Evolutionary conservation across 2,797 vertebrate genomes (phyloP), one percentile per base, ranked within the genome.

Genomic region (Catostomus latipinnis): DNA sequence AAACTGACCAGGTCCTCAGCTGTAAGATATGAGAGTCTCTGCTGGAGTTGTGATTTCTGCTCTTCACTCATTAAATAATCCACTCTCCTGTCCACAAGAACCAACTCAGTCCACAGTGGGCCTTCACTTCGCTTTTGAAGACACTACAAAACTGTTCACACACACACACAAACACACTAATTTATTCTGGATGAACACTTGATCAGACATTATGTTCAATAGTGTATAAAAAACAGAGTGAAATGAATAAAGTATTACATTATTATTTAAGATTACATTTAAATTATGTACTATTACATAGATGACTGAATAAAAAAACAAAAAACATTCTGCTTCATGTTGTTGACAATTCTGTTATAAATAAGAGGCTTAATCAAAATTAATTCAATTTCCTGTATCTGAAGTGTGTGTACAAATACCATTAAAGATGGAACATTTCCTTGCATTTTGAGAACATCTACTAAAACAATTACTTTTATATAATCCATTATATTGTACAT

Each of bases 41-140:
- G 93, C 6, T 95, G 90, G 78, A 97, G 89, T 45, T 94, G 91
- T 1, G 95, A 92, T 4, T 92, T 91, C 0, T 97, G 96, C 58
- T 95, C 92, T 5, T 96, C 88, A 45, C 92, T 95, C 87, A 94
- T 86, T 83, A 97, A 13, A 0, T 92, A 90, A 88, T 97, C 93
- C 0, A 96, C 97, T 86, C 90, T 94, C 78, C 88, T 88, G 88
- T 98, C 94, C 6, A 95, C 96, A 66, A 93, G 14, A 69, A 99
- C 90, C 68, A 99, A 83, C 86, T 98, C 96, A 4, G 94, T 87
- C 97, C 97, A 99, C 81, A 83, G 88, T 0, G 90, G 90, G 12
- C 95, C 96, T 83, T 95, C 93, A 0, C 86, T 91, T 71, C 93
- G 94, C 89, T 99, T 99, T 88, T 95, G 93, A 84, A 99, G 91